phyloP scores from a whole-genome alignment of 1,140 invertebrate genomes.

The Pogonomyrmex barbatus region DNA sequence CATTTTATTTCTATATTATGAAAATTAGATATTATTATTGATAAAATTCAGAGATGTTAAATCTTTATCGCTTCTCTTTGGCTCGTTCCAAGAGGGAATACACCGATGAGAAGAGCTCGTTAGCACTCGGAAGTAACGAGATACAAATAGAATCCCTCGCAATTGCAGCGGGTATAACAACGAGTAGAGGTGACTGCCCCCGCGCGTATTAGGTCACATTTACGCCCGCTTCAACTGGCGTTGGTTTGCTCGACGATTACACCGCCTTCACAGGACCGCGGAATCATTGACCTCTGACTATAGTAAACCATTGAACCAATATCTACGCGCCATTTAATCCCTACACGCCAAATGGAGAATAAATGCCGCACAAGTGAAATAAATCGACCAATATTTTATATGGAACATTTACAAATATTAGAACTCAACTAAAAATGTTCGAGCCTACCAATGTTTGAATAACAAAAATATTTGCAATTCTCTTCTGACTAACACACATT shows the following conservation, averaged over 20 bases:
- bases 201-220: constrained; percentile 79
- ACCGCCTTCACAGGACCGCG: constrained; percentile 63
- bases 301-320: constrained; percentile 1
- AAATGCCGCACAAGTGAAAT: not conserved
- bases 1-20: not conserved
- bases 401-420: not conserved
- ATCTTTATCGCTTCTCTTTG: not conserved
- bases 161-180: constrained; percentile 71
- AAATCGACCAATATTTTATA: not conserved
- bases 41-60: not conserved
- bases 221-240: constrained; percentile 66
- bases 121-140: constrained; percentile 80
- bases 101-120: constrained; percentile 22
- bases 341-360: not conserved
- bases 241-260: constrained; percentile 58
- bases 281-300: constrained; percentile 67
- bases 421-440: not conserved
- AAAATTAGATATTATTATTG: not conserved
- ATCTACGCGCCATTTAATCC: constrained; percentile 23
- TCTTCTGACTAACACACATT: not conserved
- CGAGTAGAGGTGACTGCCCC: constrained; percentile 77
- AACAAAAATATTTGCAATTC: not conserved
- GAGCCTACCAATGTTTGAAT: not conserved
- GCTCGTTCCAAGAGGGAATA: not conserved
- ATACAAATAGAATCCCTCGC: constrained; percentile 82